Percentiles rank a stretch among this genome's conserved stretches.
Conservation (phyloP, 2,888 invertebrate species). For the Tenthredo scrophulariae region DNA sequence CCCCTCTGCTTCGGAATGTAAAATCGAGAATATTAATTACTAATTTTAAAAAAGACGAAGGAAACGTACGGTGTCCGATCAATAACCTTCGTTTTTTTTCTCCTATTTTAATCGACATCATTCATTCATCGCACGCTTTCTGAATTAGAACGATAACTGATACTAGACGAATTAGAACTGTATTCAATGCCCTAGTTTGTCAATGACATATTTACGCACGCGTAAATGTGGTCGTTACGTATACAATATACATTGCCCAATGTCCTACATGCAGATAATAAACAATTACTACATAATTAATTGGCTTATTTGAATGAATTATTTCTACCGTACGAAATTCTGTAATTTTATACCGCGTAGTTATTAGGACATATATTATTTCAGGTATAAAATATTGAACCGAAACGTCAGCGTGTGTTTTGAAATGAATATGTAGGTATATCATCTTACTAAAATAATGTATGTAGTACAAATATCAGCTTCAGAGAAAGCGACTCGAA, state of each 20-base stretch:
- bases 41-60: background rate
- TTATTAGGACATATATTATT: background rate
- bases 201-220: background rate
- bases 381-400: background rate
- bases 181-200: background rate
- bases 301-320: background rate
- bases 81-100: background rate
- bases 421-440: background rate
- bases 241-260: background rate
- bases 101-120: background rate
- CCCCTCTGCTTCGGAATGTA: background rate
- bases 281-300: background rate
- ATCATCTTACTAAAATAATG: background rate
- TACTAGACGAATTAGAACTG: background rate
- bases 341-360: too few species aligned
- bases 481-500: background rate
- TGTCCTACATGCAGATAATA: background rate
- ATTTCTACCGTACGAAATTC: background rate
- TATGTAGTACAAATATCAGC: slow-evolving; percentile 3
- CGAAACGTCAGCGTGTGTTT: background rate
- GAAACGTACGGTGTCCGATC: background rate
- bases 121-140: background rate
- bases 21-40: background rate
- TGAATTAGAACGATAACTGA: background rate
- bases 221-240: background rate